These are phyloP conservation scores for Geophilus truncorum DNA, from an alignment of 2,888 invertebrate species.

Conservation along the genomic window DNA sequence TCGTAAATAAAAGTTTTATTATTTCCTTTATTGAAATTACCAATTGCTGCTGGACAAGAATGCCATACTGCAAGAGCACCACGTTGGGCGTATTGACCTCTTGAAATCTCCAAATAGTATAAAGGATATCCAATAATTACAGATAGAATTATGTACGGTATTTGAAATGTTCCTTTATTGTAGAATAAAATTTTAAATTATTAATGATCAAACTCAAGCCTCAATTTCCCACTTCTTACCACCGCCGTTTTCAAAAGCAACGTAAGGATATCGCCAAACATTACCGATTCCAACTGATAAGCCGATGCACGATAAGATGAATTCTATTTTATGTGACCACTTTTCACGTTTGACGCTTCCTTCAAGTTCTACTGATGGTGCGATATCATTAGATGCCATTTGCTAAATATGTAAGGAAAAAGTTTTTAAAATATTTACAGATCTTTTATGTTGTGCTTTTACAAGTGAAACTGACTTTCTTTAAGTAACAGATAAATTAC, in stretches of 20 bases:
- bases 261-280: slow-evolving; percentile 28
- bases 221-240: not conserved
- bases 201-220: not conserved
- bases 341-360: not conserved
- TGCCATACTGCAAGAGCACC: slow-evolving; percentile 37
- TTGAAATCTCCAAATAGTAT: slow-evolving; percentile 35
- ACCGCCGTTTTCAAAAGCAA: slow-evolving; percentile 31
- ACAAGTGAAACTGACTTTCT: no score
- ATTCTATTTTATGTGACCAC: slow-evolving; percentile 31
- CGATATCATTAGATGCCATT: not conserved
- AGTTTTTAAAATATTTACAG: no score
- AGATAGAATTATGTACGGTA: slow-evolving; percentile 36
- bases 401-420: not conserved
- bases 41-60: slow-evolving; percentile 36
- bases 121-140: slow-evolving; percentile 37
- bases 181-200: not conserved
- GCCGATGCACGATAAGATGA: slow-evolving; percentile 28
- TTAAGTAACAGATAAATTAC: no score
- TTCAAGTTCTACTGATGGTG: not conserved
- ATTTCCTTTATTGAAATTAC: no score
- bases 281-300: slow-evolving; percentile 30
- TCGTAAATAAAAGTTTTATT: not conserved
- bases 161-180: slow-evolving; percentile 35
- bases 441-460: no score
- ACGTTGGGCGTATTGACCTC: slow-evolving; percentile 36